These are phyloP conservation scores for Oegoconia quadripuncta DNA, from an alignment of 2,888 invertebrate species.

Conservation along the genomic window DNA sequence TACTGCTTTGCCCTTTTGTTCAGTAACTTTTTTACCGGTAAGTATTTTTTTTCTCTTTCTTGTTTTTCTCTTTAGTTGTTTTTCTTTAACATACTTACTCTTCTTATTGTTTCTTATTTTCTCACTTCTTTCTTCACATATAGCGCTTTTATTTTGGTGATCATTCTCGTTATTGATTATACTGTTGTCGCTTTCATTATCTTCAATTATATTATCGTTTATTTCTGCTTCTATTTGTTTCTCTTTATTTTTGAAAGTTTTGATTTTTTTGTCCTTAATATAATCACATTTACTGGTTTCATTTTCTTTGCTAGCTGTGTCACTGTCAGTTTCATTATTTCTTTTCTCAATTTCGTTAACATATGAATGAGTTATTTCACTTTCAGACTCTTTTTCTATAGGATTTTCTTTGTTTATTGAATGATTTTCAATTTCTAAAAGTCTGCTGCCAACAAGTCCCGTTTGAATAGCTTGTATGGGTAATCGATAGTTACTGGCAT, in stretches of 20 bases:
- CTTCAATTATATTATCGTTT: background rate
- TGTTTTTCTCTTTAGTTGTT: background rate
- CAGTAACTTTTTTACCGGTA: background rate
- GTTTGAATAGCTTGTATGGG: constrained; percentile 9
- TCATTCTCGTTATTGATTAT: background rate
- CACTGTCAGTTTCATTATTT: constrained; percentile 4
- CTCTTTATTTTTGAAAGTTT: constrained; percentile 4
- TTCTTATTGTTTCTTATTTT: background rate
- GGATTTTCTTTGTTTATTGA: constrained; percentile 6
- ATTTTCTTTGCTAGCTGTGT: too few species aligned
- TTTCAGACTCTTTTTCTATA: constrained; percentile 5
- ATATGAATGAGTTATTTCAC: constrained; percentile 4
- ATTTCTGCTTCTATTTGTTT: constrained; percentile 3
- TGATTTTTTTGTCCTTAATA: background rate
- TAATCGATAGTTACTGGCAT: constrained; percentile 9
- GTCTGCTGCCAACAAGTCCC: constrained; percentile 1
- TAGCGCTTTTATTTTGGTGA: too few species aligned
- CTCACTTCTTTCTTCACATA: constrained; percentile 1
- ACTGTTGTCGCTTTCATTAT: background rate
- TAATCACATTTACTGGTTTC: background rate
- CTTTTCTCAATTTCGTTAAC: constrained; percentile 4
- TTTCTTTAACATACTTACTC: background rate
- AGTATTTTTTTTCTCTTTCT: background rate
- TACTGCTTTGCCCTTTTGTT: background rate
- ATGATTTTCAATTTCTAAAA: constrained; percentile 5